Base-by-base conservation (phyloP, 2,888 invertebrate species). In the Cephus runcator region DNA sequence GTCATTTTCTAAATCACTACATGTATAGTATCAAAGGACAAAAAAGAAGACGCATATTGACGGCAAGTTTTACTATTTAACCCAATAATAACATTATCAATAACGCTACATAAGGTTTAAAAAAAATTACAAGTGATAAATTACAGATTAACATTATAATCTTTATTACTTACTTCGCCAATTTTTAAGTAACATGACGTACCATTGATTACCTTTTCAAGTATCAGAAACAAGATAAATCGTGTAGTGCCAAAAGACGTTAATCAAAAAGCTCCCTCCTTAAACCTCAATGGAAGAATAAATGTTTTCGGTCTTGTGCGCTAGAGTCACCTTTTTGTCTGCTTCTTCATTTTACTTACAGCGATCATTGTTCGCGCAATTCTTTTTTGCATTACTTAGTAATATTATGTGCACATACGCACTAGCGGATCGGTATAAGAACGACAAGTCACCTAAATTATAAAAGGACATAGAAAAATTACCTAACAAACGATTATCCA, bases 281-380 rank as follows among this genome's bases (percentile, higher is more conserved):
- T 34, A 71, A 71, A 40, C 35, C n/a, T 12, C 69, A 15, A 75
- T 75, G 77, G 77, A 77, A 77, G 77, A 77, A 74, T 73, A 34
- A 69, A 75, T 71, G 33, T 75, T 69, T 79, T 33, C 34, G 76
- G 30, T 31, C 76, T 82, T 87, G 31, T 85, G 81, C 15, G 92
- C 92, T 86, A 92, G 86, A 86, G 92, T 92, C 4, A 92, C 91
- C 0, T 69, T 69, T 69, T 74, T 15, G 12, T 40, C 15, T 40
- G 4, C 15, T 15, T 40, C 15, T 4, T 56, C 23, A 23, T 23
- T 23, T 56, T 23, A 56, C 56, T 56, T 56, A 23, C 2, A 56
- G 9, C 23, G 9, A 56, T 23, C 56, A 56, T 23, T 9, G 23
- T 56, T 56, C 56, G 56, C 56, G 23, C 9, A 56, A 56, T 56